These are phyloP conservation scores for Lasioglossum malachurum DNA, from an alignment of 2,888 invertebrate species.

Conservation along the genomic window DNA sequence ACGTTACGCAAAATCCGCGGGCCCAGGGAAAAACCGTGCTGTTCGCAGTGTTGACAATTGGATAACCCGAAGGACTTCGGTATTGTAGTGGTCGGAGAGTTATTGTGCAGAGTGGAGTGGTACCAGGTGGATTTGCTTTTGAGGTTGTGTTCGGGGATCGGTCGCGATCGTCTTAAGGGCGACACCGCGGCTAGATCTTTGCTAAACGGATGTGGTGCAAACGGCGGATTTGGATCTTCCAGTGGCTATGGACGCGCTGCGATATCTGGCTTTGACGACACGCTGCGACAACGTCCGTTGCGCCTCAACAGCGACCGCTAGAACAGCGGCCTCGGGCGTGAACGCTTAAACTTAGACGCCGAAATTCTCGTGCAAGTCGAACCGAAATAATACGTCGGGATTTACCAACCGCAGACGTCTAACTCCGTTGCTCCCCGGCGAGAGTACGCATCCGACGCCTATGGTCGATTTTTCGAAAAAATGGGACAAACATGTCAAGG, in stretches of 20 bases:
- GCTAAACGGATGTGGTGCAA: constrained; percentile 77
- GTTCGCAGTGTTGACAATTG: neutral
- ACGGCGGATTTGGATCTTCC: constrained; percentile 77
- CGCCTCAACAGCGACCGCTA: constrained; percentile 18
- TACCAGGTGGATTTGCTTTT: neutral
- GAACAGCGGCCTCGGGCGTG: constrained; percentile 28
- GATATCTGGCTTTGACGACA: constrained; percentile 74
- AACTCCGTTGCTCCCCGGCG: neutral
- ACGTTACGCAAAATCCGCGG: neutral
- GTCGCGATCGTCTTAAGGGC: neutral
- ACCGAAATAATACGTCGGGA: constrained; percentile 42
- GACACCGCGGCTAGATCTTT: constrained; percentile 39
- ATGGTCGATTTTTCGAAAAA: neutral
- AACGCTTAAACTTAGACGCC: constrained; percentile 53
- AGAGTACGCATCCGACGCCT: neutral
- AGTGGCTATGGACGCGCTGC: constrained; percentile 78
- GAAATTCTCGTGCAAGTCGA: constrained; percentile 33
- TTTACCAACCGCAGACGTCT: neutral
- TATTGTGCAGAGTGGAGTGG: neutral
- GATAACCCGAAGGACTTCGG: neutral
- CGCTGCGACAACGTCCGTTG: constrained; percentile 10
- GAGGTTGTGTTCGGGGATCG: neutral
- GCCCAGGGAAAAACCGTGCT: neutral
- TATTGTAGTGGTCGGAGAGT: neutral
- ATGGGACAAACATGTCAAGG: neutral